Base-by-base conservation (phyloP, 2,113 vertebrate species). In the Seriola rivoliana region DNA sequence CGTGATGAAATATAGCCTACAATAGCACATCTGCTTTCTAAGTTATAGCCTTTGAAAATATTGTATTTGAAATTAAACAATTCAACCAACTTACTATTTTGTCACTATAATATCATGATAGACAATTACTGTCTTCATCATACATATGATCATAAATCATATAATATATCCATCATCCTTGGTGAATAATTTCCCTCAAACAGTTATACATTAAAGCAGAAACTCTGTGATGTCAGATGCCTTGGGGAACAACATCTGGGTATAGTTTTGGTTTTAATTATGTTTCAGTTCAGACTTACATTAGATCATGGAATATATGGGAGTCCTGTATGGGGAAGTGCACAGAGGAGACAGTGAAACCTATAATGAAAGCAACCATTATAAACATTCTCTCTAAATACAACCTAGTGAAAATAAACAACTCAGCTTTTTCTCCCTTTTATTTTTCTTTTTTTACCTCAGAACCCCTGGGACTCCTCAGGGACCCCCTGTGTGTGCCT, bases 201-300 rank as follows among this genome's bases (percentile, higher is more conserved):
- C 36, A 52, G n/a, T 57, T 25, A 55, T 21, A 60, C 36, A 72
- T 64, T 63, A 11, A 84, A 1, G 36, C 13, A 71, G 62, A 68
- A 50, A 54, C 17, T 19, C 14, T n/a, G 71, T 64, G 54, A 83
- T 67, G 21, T 81, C 67, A 79, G n/a, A 72, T n/a, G 54, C 73
- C 48, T n/a, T 10, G 8, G 48, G 21, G 65, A 83, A 72, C 4
- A 71, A 75, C 70, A 81, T 81, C 68, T 88, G 67, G 12, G 16
- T 23, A 29, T 29, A 21, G 52, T 80, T 70, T 58, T 64, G 79
- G 48, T 70, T 83, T 48, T 25, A 64, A 84, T 85, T 74, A 44
- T 79, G 64, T 55, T 67, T 73, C 55, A 65, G 44, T 63, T 50
- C 19, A 77, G 69, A 34, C 29, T 84, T 42, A 75, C 52, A 80